Base-by-base conservation (phyloP, 2,797 vertebrate genomes). In the Phylloscopus collybita region DNA sequence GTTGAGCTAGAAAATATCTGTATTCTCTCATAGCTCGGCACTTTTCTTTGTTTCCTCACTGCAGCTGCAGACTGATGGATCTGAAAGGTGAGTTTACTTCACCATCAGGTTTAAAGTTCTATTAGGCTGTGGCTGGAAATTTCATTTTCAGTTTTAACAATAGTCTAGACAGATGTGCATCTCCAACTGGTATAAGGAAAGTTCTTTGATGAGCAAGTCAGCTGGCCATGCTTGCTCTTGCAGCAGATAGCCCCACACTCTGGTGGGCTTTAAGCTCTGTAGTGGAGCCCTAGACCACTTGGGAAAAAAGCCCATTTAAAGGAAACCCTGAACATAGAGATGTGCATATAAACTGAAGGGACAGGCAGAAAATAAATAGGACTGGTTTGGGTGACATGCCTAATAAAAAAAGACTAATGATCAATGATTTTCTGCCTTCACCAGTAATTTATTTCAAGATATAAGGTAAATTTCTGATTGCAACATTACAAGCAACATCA, bases 121-220 rank as follows among this genome's bases (percentile, higher is more conserved):
- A 96, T 96, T 86, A 97, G 76, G 69, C 65, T 88, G 42, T 2
- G 74, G 74, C 96, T 93, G 91, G 81, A 97, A 90, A 93, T 92
- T 95, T 86, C 91, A 95, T 93, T 95, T 92, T 94, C 69, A 17
- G 92, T 92, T 93, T 85, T 86, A 79, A 94, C 92, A 69, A 75
- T 6, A 92, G 94, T 90, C 96, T 89, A 93, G 95, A 95, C 91
- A 93, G 32, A 56, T 59, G 88, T 93, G 93, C 76, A 96, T 69
- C 95, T 96, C 90, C 94, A 90, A 73, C 8, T n/a, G 60, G 67
- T 66, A 44, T 81, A 92, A 82, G 62, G 90, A 81, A 93, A 95
- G 84, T 91, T 96, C 95, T 95, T 92, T 96, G 92, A 96, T 94
- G 90, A 95, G 94, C 88, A 93, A 94, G 80, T 93, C 94, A 95